Conservation (phyloP, 2,888 invertebrate genomes). For the Tenodera sinensis region DNA sequence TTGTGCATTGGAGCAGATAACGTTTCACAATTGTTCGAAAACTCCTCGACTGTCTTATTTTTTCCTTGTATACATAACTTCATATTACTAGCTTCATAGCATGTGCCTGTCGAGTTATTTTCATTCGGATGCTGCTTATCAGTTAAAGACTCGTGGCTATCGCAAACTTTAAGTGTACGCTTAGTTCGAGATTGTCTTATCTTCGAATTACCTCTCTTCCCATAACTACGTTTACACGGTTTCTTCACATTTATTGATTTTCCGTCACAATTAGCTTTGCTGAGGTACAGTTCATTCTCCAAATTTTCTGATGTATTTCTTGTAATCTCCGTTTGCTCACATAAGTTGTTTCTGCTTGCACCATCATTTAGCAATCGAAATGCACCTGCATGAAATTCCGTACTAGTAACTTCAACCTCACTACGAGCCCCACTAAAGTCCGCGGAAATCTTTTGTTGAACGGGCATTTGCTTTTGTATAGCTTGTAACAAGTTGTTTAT, state of each 20-base stretch:
- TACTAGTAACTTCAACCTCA: not conserved
- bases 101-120: not conserved
- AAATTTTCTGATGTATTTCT: not conserved
- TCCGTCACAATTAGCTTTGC: not conserved
- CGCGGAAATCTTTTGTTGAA: not conserved
- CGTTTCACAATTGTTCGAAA: not conserved
- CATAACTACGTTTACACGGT: not conserved
- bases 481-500: too few species aligned
- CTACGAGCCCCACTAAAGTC: not conserved
- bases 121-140: not conserved
- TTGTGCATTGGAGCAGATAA: too few species aligned
- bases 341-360: not conserved
- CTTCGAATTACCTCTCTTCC: not conserved
- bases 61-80: not conserved
- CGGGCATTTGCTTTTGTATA: not conserved
- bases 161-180: not conserved
- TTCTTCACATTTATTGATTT: not conserved
- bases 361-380: not conserved
- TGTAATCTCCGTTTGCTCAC: not conserved
- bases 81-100: not conserved
- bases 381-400: not conserved
- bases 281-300: not conserved
- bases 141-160: not conserved
- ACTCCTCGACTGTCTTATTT: not conserved
- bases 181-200: not conserved